Base-by-base conservation (phyloP, 2,888 invertebrate genomes). In the Zaprionus lineosus region DNA sequence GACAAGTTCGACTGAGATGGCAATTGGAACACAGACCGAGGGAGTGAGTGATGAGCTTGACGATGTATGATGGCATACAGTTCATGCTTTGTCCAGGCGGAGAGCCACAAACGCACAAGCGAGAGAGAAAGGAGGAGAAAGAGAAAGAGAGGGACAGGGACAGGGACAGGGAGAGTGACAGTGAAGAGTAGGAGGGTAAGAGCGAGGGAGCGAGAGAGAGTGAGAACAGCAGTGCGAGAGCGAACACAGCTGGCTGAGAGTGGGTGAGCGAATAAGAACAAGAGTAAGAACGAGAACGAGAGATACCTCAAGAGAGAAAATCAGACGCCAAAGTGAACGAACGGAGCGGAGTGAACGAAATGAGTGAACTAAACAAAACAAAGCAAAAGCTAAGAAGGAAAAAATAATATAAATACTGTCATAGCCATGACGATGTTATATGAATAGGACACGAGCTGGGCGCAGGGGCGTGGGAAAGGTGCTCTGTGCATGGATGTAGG, bases 341-440 rank as follows among this genome's bases (percentile, higher is more conserved):
- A n/a, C n/a, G n/a, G n/a, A 24, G 8, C 18, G 9, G 7, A 33
- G 11, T 33, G 5, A 16, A 36, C 39, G 19, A 19, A 36, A 36
- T 9, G 69, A 69, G 53, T 52, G 37, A 69, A 57, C 57, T 37
- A 46, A 69, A 69, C 55, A 56, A 56, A 67, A 71, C 68, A 71
- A 71, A 65, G 53, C 50, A 59, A 61, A 78, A 43, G 40, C 26
- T 43, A 56, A 50, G 51, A 62, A 15, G 29, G n/a, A 19, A 26
- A 14, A 47, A 36, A 37, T 12, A 33, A 39, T 11, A 46, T 29
- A 29, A 46, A 14, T 21, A 21, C 21, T 21, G 21, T 21, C 21
- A 5, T 21, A 21, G 21, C 7, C n/a, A n/a, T n/a, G n/a, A n/a
- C n/a, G n/a, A n/a, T n/a, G n/a, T n/a, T n/a, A n/a, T n/a, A n/a